These are phyloP conservation scores for Actinostola sp. DNA, from an alignment of 92 coral and sea anemone species.

Conservation along the genomic window DNA sequence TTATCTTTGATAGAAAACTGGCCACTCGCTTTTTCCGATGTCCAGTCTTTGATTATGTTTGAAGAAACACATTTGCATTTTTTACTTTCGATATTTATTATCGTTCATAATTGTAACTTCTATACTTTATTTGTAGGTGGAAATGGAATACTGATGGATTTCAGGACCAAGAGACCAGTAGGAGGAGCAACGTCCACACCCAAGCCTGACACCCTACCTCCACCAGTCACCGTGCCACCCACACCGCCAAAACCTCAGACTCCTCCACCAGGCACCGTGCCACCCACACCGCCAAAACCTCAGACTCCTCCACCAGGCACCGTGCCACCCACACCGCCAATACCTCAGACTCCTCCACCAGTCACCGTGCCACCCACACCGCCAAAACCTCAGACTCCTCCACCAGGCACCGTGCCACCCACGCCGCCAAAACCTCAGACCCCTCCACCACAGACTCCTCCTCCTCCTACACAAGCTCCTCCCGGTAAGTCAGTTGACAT, in stretches of 20 bases:
- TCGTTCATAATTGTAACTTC: too few relatives aligned
- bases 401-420: conserved; percentile 45
- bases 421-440: conserved; percentile 65
- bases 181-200: conserved; percentile 57
- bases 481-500: conserved; percentile 22
- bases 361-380: conserved; percentile 47
- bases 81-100: not conserved
- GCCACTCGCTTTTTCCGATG: too few relatives aligned
- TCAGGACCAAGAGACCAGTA: conserved; percentile 81
- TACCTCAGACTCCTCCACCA: conserved; percentile 63
- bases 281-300: conserved; percentile 59
- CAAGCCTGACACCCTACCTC: conserved; percentile 30
- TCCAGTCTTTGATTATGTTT: too few relatives aligned
- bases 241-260: conserved; percentile 14
- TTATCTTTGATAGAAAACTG: not conserved
- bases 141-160: conserved; percentile 73
- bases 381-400: conserved; percentile 55
- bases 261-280: conserved; percentile 46
- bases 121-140: conserved; percentile 52
- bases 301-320: conserved; percentile 52
- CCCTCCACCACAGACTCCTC: conserved; percentile 59
- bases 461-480: conserved; percentile 43
- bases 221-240: conserved; percentile 34
- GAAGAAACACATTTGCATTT: not conserved
- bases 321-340: conserved; percentile 56